Base-by-base conservation (phyloP, 2,888 invertebrate species). In the Bombylius major region DNA sequence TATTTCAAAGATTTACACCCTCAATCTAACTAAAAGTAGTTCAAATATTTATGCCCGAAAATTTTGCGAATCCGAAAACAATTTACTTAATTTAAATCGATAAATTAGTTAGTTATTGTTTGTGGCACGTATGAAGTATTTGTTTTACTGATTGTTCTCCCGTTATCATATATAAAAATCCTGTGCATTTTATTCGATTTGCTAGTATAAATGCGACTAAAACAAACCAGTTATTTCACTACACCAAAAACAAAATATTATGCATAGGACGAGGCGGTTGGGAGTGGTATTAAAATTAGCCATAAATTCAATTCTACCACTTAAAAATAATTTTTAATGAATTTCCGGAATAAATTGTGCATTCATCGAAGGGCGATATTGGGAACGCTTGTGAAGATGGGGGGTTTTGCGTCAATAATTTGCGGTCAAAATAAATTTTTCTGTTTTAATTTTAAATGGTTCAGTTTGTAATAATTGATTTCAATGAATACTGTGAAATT, bases 391-490 rank as follows among this genome's bases (percentile, higher is more conserved):
- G 52, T n/a, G 9, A 44, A 39, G 51, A n/a, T 39, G 36, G 32
- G 39, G 36, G 45, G 53, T 55, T 47, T 23, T 49, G 52, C 56
- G 49, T 56, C 56, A 53, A 56, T 56, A 53, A 56, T 53, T 56
- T 56, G 56, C 46, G 56, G 49, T 47, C 50, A 47, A 51, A 56
- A 56, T 56, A 53, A 56, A 56, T 56, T 56, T 56, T 32, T 46
- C 39, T 33, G 47, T 46, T 53, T 56, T 39, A 46, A 53, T 53
- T 50, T 56, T 53, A 53, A 56, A 56, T 56, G 46, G 53, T 49
- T 56, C 53, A 53, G 47, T 56, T 53, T 53, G 53, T 47, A 50
- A 53, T 56, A 56, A 56, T 56, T 56, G 56, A 50, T 56, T 56
- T 56, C 53, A 56, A 56, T 11, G 11, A 42, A 42, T 42, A 42